Percentiles rank a stretch among this genome's conserved stretches.
These are phyloP conservation scores for Branchinecta lynchi DNA, from an alignment of 1,140 invertebrate species.

Conservation along the genomic window DNA sequence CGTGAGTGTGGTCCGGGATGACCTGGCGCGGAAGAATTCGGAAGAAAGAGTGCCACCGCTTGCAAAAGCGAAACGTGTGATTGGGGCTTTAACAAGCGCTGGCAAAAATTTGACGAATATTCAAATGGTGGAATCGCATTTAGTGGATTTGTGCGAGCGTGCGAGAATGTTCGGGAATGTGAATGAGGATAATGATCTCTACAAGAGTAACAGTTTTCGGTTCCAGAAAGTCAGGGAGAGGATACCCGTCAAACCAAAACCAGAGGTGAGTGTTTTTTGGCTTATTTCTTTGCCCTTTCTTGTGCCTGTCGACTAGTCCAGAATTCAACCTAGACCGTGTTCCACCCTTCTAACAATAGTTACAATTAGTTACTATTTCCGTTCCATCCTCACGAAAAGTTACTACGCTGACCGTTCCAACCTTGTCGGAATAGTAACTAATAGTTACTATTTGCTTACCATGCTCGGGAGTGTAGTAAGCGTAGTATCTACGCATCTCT, in stretches of 20 bases:
- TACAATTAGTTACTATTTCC: too few relatives aligned
- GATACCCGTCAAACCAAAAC: neutral
- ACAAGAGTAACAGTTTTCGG: slow-evolving; percentile 1
- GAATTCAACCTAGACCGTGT: too few relatives aligned
- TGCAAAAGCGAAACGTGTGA: neutral
- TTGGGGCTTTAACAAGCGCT: neutral
- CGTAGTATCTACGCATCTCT: too few relatives aligned
- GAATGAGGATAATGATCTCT: neutral
- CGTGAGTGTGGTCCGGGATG: neutral
- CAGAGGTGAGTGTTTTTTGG: neutral
- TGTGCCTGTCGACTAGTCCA: too few relatives aligned
- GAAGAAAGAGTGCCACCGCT: neutral
- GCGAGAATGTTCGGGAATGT: neutral
- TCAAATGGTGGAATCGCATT: neutral
- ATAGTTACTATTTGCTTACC: too few relatives aligned
- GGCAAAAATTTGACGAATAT: neutral
- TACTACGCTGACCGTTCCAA: too few relatives aligned
- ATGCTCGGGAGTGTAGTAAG: too few relatives aligned
- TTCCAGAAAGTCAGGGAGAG: neutral
- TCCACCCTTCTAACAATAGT: too few relatives aligned
- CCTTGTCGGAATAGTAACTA: too few relatives aligned
- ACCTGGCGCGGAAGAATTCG: neutral
- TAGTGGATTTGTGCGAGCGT: neutral
- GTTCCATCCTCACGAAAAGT: too few relatives aligned
- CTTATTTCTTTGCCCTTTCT: neutral